A percentile compares a stretch with the other conserved stretches of the same genome.
These are phyloP conservation scores for Gymnocheta viridis DNA, from an alignment of 2,888 invertebrate species.

Conservation along the genomic window DNA sequence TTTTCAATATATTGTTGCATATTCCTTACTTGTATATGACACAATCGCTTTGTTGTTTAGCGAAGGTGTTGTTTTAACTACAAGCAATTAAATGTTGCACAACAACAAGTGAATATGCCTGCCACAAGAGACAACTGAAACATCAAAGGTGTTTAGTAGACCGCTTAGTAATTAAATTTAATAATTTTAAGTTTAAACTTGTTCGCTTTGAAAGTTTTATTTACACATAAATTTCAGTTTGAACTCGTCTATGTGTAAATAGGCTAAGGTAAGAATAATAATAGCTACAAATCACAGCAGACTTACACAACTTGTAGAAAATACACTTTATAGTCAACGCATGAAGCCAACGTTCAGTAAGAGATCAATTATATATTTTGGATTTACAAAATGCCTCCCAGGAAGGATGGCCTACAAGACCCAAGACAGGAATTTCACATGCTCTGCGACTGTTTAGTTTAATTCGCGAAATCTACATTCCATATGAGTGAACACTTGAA, in stretches of 20 bases:
- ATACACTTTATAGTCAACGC: background rate
- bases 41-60: slow-evolving; percentile 55
- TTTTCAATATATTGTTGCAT: slow-evolving; percentile 58
- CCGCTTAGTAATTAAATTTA: slow-evolving; percentile 68
- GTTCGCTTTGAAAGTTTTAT: slow-evolving; percentile 24
- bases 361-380: too few relatives aligned
- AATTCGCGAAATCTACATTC: too few relatives aligned
- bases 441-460: too few relatives aligned
- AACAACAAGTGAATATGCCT: slow-evolving; percentile 53
- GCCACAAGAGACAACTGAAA: slow-evolving; percentile 27
- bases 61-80: slow-evolving; percentile 62
- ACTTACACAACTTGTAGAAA: background rate
- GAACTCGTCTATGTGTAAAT: slow-evolving; percentile 11
- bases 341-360: too few relatives aligned
- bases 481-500: too few relatives aligned
- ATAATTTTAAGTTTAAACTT: slow-evolving; percentile 53
- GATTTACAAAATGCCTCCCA: too few relatives aligned
- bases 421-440: too few relatives aligned
- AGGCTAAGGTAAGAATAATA: slow-evolving; percentile 27
- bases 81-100: slow-evolving; percentile 54
- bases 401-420: too few relatives aligned
- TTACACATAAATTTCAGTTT: slow-evolving; percentile 3
- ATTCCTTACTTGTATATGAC: background rate
- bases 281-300: background rate
- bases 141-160: slow-evolving; percentile 47